Conservation (phyloP, 1,140 invertebrate species). For the Drosophila kepulauana region DNA sequence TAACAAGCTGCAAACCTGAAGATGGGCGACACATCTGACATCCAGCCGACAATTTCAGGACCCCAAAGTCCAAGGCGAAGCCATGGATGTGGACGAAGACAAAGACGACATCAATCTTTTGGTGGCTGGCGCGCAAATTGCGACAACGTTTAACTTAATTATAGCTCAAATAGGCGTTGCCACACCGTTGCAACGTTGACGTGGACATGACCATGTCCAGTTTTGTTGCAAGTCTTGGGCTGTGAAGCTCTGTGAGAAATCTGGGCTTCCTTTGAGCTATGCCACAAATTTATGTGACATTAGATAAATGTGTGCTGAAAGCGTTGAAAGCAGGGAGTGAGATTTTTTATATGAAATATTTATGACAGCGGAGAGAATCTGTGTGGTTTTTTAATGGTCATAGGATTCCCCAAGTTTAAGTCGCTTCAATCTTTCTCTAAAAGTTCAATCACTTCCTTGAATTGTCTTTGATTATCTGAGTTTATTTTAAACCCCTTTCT, state of each 20-base stretch:
- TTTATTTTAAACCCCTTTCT: neutral
- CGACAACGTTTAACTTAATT: constrained; percentile 84
- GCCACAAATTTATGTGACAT: constrained; percentile 49
- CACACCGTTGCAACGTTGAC: constrained; percentile 41
- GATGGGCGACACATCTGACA: constrained; percentile 5
- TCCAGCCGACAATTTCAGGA: constrained; percentile 7
- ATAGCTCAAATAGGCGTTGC: constrained; percentile 79
- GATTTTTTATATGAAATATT: constrained; percentile 7
- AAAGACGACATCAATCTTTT: constrained; percentile 80
- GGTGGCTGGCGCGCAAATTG: constrained; percentile 70
- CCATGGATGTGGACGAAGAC: constrained; percentile 28
- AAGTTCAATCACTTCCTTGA: constrained; percentile 8
- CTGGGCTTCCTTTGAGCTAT: constrained; percentile 16
- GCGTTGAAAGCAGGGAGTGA: neutral
- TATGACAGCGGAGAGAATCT: neutral
- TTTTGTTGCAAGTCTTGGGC: neutral
- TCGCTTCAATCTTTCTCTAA: neutral
- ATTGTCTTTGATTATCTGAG: constrained; percentile 35
- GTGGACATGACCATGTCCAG: constrained; percentile 68
- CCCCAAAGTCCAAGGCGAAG: constrained; percentile 4
- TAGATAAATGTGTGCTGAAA: constrained; percentile 30
- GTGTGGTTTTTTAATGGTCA: neutral
- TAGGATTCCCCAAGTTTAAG: too few species aligned
- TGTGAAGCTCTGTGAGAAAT: constrained; percentile 17
- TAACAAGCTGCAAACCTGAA: constrained; percentile 58